phyloP scores from a whole-genome alignment of 2,113 vertebrate species.

The Podilymbus podiceps region DNA sequence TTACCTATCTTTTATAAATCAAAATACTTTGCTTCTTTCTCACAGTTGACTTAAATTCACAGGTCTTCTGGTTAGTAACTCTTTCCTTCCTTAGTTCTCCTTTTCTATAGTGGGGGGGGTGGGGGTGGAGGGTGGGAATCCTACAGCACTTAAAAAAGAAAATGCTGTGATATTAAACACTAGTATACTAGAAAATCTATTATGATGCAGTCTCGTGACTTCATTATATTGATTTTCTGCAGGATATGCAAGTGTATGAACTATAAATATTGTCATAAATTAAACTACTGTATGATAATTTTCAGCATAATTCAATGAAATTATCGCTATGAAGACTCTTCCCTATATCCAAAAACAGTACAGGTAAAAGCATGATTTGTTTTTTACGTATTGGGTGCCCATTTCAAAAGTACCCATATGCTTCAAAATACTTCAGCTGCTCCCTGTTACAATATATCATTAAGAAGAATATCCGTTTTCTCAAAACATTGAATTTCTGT shows the following conservation, averaged over 20 bases:
- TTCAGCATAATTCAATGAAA: background rate
- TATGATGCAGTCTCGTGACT: background rate
- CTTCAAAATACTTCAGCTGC: background rate
- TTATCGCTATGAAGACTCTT: background rate
- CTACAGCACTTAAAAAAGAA: background rate
- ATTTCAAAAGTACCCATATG: background rate
- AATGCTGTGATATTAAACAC: background rate
- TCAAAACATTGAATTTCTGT: background rate
- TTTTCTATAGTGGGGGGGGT: background rate
- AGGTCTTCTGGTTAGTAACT: background rate
- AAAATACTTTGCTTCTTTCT: background rate
- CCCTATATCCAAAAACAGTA: background rate
- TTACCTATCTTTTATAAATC: background rate
- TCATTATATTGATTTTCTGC: background rate
- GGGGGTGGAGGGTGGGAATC: accelerated
- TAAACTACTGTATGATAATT: background rate
- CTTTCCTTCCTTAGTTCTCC: background rate
- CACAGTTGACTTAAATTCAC: background rate
- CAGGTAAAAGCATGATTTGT: background rate
- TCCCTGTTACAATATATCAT: background rate
- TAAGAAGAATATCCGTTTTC: background rate
- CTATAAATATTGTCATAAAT: background rate
- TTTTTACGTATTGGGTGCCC: background rate
- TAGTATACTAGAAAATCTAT: background rate
- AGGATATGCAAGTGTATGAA: background rate